These are phyloP conservation scores for Halocynthia aurantium DNA, from an alignment of 23 tunicate genomes.

Conservation along the genomic window DNA sequence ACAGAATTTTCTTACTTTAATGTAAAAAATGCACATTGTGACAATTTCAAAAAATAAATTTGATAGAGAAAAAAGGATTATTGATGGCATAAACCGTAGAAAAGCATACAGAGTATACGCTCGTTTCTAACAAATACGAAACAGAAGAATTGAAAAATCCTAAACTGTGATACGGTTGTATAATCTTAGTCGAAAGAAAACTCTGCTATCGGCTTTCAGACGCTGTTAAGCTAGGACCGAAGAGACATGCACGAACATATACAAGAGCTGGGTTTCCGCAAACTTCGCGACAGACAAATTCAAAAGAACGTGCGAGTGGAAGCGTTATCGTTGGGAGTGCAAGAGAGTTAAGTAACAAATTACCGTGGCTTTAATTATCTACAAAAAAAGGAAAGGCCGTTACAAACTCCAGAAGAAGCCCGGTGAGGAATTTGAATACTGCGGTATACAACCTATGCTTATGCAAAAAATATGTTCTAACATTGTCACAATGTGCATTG, in stretches of 20 bases:
- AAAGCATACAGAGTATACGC: too few species aligned
- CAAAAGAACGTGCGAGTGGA: background rate
- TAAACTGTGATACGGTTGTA: conserved; percentile 1
- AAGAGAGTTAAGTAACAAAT: conserved; percentile 8
- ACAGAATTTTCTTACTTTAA: conserved; percentile 2
- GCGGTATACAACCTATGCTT: too few species aligned
- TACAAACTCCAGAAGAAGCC: too few species aligned
- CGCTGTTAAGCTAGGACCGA: background rate
- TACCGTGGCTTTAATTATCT: background rate
- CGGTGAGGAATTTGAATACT: too few species aligned
- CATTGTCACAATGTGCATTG: conserved; percentile 38
- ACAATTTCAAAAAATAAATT: conserved; percentile 18
- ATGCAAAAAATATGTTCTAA: background rate
- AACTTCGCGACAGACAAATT: background rate
- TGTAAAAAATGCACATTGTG: conserved; percentile 39
- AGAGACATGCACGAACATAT: too few species aligned
- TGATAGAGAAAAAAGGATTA: conserved; percentile 10
- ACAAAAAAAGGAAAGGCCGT: background rate
- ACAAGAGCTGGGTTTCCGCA: too few species aligned
- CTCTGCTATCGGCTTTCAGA: too few species aligned
- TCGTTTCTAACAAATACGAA: too few species aligned
- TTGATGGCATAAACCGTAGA: too few species aligned
- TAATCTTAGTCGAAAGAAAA: background rate
- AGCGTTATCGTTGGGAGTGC: conserved; percentile 20
- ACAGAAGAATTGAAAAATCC: background rate